Percentiles rank a stretch among this genome's conserved stretches.
phyloP scores from a whole-genome alignment of 2,888 invertebrate genomes.

The Pheosia tremula region DNA sequence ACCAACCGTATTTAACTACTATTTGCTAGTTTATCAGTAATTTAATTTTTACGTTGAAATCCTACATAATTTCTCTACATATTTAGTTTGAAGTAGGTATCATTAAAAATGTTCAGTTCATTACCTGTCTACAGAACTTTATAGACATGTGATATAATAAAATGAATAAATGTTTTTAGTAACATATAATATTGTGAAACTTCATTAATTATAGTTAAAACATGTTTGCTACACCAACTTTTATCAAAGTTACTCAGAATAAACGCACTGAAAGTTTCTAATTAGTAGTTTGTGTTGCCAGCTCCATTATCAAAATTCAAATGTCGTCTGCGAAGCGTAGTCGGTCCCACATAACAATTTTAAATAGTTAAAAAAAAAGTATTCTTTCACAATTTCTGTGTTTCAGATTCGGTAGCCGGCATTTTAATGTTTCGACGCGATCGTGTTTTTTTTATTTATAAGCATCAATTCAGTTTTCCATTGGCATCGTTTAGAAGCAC shows the following conservation, averaged over 20 bases:
- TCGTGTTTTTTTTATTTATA: constrained; percentile 31
- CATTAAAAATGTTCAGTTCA: neutral
- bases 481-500: constrained; percentile 35
- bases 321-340: constrained; percentile 43
- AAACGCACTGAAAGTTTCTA: constrained; percentile 18
- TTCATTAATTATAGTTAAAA: neutral
- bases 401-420: constrained; percentile 69
- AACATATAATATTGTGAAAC: neutral
- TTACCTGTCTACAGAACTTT: neutral
- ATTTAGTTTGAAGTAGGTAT: too few species aligned
- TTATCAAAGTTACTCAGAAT: constrained; percentile 4
- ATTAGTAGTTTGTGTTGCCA: constrained; percentile 9
- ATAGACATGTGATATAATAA: neutral
- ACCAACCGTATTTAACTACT: too few species aligned
- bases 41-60: neutral
- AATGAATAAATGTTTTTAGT: neutral
- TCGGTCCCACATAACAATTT: constrained; percentile 30
- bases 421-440: constrained; percentile 42
- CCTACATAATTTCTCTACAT: too few species aligned
- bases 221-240: constrained; percentile 9
- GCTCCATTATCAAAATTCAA: constrained; percentile 12
- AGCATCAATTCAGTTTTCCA: constrained; percentile 25
- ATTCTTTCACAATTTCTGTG: constrained; percentile 67
- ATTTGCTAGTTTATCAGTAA: too few species aligned
- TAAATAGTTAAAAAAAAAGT: constrained; percentile 39